Percentiles rank a stretch among this genome's conserved stretches.
phyloP scores from a whole-genome alignment of 2,113 vertebrate genomes.

The Furnarius figulus region DNA sequence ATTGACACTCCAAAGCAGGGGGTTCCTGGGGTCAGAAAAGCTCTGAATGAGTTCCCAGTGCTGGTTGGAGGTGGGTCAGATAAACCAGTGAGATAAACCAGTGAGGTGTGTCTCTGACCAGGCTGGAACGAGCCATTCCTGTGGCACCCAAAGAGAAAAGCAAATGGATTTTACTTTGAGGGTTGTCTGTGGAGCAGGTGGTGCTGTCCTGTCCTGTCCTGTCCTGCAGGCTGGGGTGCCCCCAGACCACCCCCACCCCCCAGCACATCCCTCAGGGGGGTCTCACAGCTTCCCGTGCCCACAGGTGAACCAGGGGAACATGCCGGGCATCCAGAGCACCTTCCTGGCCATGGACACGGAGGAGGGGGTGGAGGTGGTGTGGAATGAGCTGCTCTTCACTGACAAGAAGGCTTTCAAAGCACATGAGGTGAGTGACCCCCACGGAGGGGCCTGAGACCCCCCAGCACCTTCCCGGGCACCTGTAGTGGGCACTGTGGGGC shows the following conservation, averaged over 20 bases:
- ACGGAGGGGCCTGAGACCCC: background rate
- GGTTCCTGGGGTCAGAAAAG: accelerated
- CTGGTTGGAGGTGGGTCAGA: accelerated
- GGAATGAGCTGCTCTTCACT: conserved; percentile 92
- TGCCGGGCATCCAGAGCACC: conserved; percentile 91
- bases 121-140: too few species aligned
- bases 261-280: background rate
- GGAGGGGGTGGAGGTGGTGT: conserved; percentile 95
- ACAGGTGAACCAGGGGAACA: conserved; percentile 94
- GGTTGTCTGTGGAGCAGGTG: background rate
- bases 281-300: background rate
- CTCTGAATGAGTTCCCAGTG: background rate
- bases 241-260: background rate
- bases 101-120: background rate
- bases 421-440: conserved; percentile 81
- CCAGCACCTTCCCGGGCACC: accelerated
- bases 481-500: accelerated
- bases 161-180: background rate
- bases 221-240: background rate
- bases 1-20: accelerated
- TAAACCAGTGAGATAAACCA: background rate
- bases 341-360: conserved; percentile 97
- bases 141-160: background rate
- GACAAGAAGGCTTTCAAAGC: conserved; percentile 91
- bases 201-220: background rate